These are phyloP conservation scores for Plectrocnemia conspersa DNA, from an alignment of 1,140 invertebrate genomes.

Conservation along the genomic window DNA sequence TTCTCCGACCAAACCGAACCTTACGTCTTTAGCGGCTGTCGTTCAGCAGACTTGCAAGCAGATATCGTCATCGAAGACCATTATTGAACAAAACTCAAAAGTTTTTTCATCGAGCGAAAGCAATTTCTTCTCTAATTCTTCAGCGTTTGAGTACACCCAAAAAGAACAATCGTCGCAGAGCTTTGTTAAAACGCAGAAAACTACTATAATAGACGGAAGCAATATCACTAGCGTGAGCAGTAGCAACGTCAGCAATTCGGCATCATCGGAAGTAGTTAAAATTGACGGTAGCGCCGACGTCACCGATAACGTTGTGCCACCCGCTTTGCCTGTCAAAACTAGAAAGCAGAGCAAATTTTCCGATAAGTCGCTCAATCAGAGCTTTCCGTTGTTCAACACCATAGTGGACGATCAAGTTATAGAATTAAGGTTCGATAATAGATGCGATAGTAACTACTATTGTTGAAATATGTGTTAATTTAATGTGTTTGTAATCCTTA, in stretches of 20 bases:
- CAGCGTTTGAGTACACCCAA: constrained; percentile 50
- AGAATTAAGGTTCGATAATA: constrained; percentile 24
- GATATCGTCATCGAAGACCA: constrained; percentile 20
- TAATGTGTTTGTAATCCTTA: constrained; percentile 42
- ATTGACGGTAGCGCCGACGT: constrained; percentile 19
- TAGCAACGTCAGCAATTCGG: neutral
- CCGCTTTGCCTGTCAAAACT: constrained; percentile 50
- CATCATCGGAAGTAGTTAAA: constrained; percentile 1
- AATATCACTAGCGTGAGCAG: neutral
- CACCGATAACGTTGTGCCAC: constrained; percentile 37
- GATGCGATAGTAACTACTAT: neutral
- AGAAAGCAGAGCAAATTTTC: constrained; percentile 31
- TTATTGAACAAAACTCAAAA: constrained; percentile 28
- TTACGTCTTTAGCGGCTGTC: constrained; percentile 21
- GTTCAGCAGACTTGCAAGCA: constrained; percentile 31
- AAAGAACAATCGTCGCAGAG: constrained; percentile 50
- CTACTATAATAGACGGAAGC: neutral
- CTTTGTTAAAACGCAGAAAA: constrained; percentile 41
- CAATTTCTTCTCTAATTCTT: constrained; percentile 47
- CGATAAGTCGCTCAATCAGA: constrained; percentile 6
- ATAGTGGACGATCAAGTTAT: constrained; percentile 27
- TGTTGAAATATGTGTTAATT: neutral
- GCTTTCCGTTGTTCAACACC: constrained; percentile 5
- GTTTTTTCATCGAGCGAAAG: constrained; percentile 16
- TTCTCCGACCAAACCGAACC: constrained; percentile 18